Base-by-base conservation (phyloP, 2,797 vertebrate species). In the Aphelocoma californica region DNA sequence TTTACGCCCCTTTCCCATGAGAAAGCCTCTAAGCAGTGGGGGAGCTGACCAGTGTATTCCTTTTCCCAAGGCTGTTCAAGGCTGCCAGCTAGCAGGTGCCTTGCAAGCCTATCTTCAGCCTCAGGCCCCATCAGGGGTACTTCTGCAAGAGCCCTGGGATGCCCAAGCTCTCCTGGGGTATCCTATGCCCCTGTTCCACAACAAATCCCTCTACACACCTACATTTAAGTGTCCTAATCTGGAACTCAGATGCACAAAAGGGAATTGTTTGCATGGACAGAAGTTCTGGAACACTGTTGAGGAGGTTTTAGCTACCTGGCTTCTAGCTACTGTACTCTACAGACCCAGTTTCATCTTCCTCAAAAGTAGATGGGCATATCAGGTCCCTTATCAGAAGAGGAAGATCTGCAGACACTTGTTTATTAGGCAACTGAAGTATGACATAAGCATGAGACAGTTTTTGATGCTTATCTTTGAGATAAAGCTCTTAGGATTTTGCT, bases 271-370 rank as follows among this genome's bases (percentile, higher is more conserved):
- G 14, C 21, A 34, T 3, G 16, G 14, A n/a, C 25, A 56, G 31
- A 85, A 67, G 11, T 62, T 34, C 31, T 60, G 36, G 25, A 75
- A 7, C 0, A 0, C 10, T 56, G 6, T 58, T 74, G 13, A n/a
- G 21, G 36, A 53, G 21, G 13, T 9, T 77, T 44, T 53, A 42
- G 8, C 36, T 36, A 29, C 36, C 26, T 34, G 12, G 7, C 20
- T 16, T 29, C 31, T 40, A 62, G 28, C 18, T 90, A 32, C 24
- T 12, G 5, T 38, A 20, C 7, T 62, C 11, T 44, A 18, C n/a
- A 79, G 31, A 23, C 7, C 14, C 8, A 50, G 25, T 65, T 75
- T 73, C 18, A 48, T 32, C 38, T 72, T n/a, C 77, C 23, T 58
- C 38, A 77, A 24, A 70, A 74, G 40, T 0, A 48, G 18, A 12